Conservation (phyloP, 2,113 vertebrate species). For the Sturnira hondurensis region DNA sequence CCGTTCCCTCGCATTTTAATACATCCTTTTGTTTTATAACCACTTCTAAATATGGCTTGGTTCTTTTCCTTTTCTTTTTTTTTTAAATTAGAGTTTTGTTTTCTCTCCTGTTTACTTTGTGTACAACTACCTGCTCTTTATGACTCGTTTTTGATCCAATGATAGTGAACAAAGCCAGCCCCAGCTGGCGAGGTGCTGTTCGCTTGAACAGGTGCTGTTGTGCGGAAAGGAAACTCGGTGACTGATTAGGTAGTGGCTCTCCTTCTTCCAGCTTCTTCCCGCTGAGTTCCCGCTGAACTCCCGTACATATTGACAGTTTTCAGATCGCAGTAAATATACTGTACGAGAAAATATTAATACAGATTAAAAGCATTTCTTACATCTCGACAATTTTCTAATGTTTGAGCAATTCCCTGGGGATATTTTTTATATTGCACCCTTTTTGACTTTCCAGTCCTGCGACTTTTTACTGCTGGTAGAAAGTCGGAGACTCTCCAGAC, state of each 20-base stretch:
- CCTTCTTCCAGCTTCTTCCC: conserved; percentile 69
- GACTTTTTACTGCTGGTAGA: conserved; percentile 60
- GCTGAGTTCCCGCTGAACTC: conserved; percentile 57
- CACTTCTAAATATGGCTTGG: conserved; percentile 91
- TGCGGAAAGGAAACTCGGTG: conserved; percentile 71
- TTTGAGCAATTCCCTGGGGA: conserved; percentile 75
- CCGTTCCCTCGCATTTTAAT: conserved; percentile 74
- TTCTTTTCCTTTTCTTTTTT: conserved; percentile 75
- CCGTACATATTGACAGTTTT: conserved; percentile 72
- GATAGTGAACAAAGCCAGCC: conserved; percentile 81
- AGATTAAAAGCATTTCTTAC: conserved; percentile 78
- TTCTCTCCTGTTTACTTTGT: conserved; percentile 77
- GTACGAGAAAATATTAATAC: conserved; percentile 73
- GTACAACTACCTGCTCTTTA: conserved; percentile 83
- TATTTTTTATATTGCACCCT: conserved; percentile 76
- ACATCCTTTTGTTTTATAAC: conserved; percentile 85
- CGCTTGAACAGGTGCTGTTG: conserved; percentile 76
- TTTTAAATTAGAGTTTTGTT: conserved; percentile 71
- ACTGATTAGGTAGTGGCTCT: conserved; percentile 74
- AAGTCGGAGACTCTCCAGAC: conserved; percentile 68
- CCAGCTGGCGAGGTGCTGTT: conserved; percentile 72
- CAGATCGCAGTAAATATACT: conserved; percentile 75
- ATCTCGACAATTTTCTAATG: conserved; percentile 73
- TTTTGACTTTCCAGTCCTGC: conserved; percentile 78
- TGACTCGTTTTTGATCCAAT: conserved; percentile 75